phyloP scores from a whole-genome alignment of 2,797 vertebrate genomes.

The Peromyscus eremicus region DNA sequence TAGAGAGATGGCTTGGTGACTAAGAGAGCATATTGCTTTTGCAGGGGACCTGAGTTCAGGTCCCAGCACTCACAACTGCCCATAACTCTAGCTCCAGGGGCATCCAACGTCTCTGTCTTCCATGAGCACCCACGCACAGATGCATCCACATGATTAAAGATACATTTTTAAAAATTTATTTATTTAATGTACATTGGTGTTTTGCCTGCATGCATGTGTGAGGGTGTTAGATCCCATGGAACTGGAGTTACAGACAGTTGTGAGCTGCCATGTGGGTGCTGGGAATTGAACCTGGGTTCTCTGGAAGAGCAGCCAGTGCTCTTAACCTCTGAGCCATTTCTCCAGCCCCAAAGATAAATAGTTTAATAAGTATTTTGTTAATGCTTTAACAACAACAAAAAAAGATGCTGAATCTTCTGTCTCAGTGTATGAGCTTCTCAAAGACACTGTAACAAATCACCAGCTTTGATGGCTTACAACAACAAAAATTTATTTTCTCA shows the following conservation, averaged over 20 bases:
- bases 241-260: neutral
- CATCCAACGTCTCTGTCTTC: neutral
- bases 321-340: neutral
- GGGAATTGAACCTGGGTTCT: neutral
- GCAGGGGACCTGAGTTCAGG: neutral
- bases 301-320: neutral
- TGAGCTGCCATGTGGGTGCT: neutral
- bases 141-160: neutral
- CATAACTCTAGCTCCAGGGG: neutral
- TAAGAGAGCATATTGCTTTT: neutral
- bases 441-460: slow-evolving; percentile 25
- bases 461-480: neutral
- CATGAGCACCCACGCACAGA: neutral
- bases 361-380: neutral
- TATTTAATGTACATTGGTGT: neutral
- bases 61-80: neutral
- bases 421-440: slow-evolving; percentile 20
- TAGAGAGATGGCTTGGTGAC: neutral
- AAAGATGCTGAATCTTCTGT: neutral
- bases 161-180: neutral
- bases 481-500: slow-evolving; percentile 40
- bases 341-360: neutral
- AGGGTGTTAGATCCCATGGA: neutral
- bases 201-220: neutral
- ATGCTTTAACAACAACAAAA: neutral